Percentiles rank a stretch among this genome's conserved stretches.
Evolutionary conservation across 2,888 invertebrate species (phyloP).

Genomic region (Allacma fusca): DNA sequence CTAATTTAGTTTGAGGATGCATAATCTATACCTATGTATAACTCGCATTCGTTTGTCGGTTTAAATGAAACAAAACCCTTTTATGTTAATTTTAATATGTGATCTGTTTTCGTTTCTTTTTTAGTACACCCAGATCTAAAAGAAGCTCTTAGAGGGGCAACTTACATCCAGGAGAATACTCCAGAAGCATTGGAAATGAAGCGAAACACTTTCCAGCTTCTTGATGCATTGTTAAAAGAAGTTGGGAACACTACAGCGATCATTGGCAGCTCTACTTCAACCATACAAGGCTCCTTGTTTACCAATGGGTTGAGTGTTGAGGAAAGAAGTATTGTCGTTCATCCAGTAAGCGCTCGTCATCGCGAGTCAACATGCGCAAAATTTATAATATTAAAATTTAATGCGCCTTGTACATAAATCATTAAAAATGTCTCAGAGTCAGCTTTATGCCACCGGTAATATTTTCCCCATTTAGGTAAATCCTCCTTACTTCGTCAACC

Average conservation of each 20-base stretch:
- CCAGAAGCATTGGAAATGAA: slow-evolving; percentile 89
- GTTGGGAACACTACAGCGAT: slow-evolving; percentile 79
- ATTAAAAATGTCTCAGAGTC: too few relatives aligned
- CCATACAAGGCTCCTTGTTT: slow-evolving; percentile 87
- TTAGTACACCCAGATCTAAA: slow-evolving; percentile 71
- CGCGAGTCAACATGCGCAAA: not conserved
- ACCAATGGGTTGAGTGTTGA: slow-evolving; percentile 76
- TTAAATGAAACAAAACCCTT: too few relatives aligned
- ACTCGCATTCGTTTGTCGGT: too few relatives aligned
- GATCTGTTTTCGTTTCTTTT: too few relatives aligned
- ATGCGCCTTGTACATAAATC: too few relatives aligned
- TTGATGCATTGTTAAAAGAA: slow-evolving; percentile 76
- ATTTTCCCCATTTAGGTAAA: slow-evolving; percentile 73
- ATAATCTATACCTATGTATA: too few relatives aligned
- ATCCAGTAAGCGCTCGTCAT: slow-evolving; percentile 72
- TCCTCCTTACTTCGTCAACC: slow-evolving; percentile 94
- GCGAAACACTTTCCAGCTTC: slow-evolving; percentile 76
- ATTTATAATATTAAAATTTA: too few relatives aligned
- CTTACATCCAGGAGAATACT: slow-evolving; percentile 91
- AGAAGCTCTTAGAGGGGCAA: slow-evolving; percentile 77
- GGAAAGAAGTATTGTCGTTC: slow-evolving; percentile 80
- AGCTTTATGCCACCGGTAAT: too few relatives aligned
- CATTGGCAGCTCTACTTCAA: slow-evolving; percentile 92
- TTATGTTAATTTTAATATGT: too few relatives aligned
- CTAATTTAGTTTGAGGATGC: too few relatives aligned